phyloP scores from a whole-genome alignment of 2,113 vertebrate genomes.

The Neotoma lepida region DNA sequence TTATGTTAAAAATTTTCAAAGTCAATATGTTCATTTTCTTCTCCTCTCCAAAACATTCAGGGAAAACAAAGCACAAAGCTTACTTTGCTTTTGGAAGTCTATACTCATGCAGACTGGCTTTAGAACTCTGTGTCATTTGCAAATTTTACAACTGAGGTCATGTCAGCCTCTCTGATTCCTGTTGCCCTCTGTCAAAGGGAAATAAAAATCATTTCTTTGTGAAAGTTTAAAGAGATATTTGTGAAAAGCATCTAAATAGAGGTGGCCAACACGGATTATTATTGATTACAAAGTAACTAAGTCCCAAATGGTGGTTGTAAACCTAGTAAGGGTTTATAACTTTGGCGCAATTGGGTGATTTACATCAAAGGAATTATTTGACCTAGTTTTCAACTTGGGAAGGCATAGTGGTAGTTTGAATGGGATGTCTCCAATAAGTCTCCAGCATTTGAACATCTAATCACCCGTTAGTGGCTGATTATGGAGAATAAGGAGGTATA shows the following conservation, averaged over 20 bases:
- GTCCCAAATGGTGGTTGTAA: not conserved
- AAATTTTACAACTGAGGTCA: not conserved
- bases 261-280: not conserved
- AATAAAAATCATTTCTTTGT: slow-evolving; percentile 26
- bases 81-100: slow-evolving; percentile 40
- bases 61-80: slow-evolving; percentile 26
- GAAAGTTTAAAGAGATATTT: slow-evolving; percentile 41
- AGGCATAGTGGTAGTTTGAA: not conserved
- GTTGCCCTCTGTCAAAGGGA: not conserved
- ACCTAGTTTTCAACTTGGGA: slow-evolving; percentile 58
- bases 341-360: slow-evolving; percentile 22
- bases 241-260: not conserved
- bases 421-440: not conserved
- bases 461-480: not conserved
- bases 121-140: not conserved
- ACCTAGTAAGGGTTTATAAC: not conserved
- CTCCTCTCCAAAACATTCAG: not conserved
- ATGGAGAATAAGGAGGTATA: not conserved
- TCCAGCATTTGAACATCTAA: not conserved
- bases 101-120: not conserved
- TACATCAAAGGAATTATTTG: slow-evolving; percentile 59
- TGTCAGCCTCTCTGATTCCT: not conserved
- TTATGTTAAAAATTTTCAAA: slow-evolving; percentile 28
- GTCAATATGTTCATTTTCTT: not conserved
- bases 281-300: slow-evolving; percentile 47